Evolutionary conservation across 2,113 vertebrate species (phyloP).

Genomic region (Odontesthes bonariensis): DNA sequence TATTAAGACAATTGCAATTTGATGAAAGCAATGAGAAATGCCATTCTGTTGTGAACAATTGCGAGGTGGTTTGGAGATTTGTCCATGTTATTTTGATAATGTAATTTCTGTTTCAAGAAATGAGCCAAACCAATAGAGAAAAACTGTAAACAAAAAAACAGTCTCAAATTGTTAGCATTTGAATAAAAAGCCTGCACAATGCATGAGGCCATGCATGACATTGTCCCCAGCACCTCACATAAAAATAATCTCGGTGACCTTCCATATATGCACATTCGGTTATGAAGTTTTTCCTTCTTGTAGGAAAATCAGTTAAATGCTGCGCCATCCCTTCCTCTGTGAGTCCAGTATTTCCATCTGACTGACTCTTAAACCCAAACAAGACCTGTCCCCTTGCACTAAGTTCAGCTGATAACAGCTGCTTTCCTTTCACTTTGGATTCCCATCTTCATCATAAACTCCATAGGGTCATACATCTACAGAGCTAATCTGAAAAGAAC

Average conservation of each 20-base stretch:
- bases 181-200: background rate
- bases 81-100: too few species aligned
- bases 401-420: background rate
- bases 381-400: conserved; percentile 7
- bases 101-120: too few species aligned
- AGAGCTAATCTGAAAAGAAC: conserved; percentile 11
- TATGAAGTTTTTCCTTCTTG: background rate
- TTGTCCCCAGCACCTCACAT: background rate
- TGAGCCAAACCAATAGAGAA: too few species aligned
- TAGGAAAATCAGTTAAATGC: background rate
- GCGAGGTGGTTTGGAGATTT: too few species aligned
- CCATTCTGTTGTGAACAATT: too few species aligned
- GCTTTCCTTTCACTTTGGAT: conserved; percentile 30
- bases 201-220: background rate
- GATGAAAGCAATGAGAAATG: too few species aligned
- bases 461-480: background rate
- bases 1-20: too few species aligned
- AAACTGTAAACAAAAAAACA: too few species aligned
- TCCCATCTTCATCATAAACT: conserved; percentile 6
- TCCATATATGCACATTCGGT: conserved; percentile 1
- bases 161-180: background rate
- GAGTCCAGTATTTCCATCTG: conserved; percentile 8
- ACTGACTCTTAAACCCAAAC: conserved; percentile 25
- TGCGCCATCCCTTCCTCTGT: background rate
- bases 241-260: background rate